A percentile compares a stretch with the other conserved stretches of the same genome.
Evolutionary conservation across 2,888 invertebrate species (phyloP).

Genomic region (Lasioglossum calceatum): DNA sequence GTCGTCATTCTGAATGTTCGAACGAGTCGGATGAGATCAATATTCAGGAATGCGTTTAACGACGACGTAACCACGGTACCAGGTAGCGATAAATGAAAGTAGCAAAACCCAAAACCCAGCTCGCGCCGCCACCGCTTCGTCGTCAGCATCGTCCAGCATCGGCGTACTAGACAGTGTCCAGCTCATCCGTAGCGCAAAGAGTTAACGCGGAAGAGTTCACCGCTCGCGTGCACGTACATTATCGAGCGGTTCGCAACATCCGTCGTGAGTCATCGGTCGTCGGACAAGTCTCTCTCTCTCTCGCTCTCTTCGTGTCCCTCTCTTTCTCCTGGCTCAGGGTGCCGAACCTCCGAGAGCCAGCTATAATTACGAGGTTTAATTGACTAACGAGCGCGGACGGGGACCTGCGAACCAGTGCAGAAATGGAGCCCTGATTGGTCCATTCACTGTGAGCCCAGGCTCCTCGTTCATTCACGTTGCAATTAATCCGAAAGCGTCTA

Average conservation of each 20-base stretch:
- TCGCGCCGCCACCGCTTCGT: background rate
- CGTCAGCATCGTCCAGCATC: background rate
- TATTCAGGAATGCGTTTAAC: background rate
- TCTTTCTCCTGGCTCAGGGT: background rate
- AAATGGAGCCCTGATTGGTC: slow-evolving; percentile 68
- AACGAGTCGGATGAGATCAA: background rate
- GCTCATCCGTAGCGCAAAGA: background rate
- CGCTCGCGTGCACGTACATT: slow-evolving; percentile 24
- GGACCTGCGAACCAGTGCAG: slow-evolving; percentile 68
- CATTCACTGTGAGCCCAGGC: slow-evolving; percentile 55
- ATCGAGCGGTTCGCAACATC: slow-evolving; percentile 51
- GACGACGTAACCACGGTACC: background rate
- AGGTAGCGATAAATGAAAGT: background rate
- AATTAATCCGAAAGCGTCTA: slow-evolving; percentile 66
- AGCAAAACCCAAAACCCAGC: background rate
- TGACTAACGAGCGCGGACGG: slow-evolving; percentile 75
- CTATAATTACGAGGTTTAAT: slow-evolving; percentile 80
- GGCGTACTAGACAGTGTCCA: background rate
- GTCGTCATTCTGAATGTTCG: background rate
- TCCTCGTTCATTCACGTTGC: slow-evolving; percentile 64
- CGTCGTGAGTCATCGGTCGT: slow-evolving; percentile 62
- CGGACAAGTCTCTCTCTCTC: slow-evolving; percentile 18
- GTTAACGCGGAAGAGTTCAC: slow-evolving; percentile 7
- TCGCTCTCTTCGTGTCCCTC: background rate
- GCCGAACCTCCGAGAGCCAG: slow-evolving; percentile 25